Evolutionary conservation across 1,140 invertebrate genomes (phyloP).

Genomic region (Eciton burchellii): DNA sequence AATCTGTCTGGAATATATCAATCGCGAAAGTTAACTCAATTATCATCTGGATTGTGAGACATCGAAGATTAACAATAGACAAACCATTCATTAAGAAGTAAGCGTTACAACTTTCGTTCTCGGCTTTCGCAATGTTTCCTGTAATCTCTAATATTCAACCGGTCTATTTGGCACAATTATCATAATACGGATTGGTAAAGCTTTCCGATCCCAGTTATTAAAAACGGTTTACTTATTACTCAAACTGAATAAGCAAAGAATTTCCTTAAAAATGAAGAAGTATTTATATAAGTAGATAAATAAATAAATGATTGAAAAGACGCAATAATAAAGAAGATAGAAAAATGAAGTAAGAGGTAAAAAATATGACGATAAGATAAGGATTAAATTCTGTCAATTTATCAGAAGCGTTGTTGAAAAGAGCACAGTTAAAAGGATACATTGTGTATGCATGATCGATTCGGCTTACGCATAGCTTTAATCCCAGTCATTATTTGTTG

Average conservation of each 20-base stretch:
- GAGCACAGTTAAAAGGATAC: background rate
- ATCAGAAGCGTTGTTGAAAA: background rate
- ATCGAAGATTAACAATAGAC: slow-evolving; percentile 1
- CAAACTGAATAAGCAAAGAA: background rate
- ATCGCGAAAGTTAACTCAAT: background rate
- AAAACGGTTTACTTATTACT: slow-evolving; percentile 1
- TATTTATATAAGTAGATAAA: background rate
- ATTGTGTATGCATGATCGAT: background rate
- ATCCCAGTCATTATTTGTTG: slow-evolving; percentile 29
- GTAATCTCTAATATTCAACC: slow-evolving; percentile 32
- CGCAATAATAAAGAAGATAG: background rate
- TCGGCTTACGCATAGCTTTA: background rate
- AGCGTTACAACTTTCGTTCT: slow-evolving; percentile 42
- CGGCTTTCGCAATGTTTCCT: slow-evolving; percentile 17
- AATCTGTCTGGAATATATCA: background rate
- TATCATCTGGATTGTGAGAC: background rate
- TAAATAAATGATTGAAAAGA: background rate
- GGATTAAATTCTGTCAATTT: background rate
- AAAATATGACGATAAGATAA: background rate
- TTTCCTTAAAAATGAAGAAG: background rate
- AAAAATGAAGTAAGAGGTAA: background rate
- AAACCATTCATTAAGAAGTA: slow-evolving; percentile 14
- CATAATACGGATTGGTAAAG: background rate
- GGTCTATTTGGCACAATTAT: slow-evolving; percentile 21
- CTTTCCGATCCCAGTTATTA: background rate